phyloP scores from a whole-genome alignment of 1,140 invertebrate genomes.

The Drosophila rufa region DNA sequence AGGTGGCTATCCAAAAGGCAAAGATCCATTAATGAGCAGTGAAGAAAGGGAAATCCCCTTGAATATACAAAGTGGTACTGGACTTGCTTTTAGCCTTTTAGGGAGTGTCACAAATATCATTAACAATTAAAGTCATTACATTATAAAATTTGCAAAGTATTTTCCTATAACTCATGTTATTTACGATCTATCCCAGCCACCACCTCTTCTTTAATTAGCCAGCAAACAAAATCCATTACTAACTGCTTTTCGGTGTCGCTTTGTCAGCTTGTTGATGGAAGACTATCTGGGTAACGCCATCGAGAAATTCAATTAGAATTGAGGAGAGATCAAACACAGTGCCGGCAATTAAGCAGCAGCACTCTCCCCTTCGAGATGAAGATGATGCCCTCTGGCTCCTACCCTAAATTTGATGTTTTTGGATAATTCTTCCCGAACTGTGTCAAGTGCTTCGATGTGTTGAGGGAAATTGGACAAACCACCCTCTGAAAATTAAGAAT shows the following conservation, averaged over 20 bases:
- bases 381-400: slow-evolving; percentile 4
- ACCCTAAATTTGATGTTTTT: slow-evolving; percentile 3
- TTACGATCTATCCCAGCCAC: too few relatives aligned
- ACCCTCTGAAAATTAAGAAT: slow-evolving; percentile 2
- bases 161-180: too few relatives aligned
- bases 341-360: slow-evolving; percentile 41
- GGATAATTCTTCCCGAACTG: slow-evolving; percentile 7
- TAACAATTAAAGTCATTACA: background rate
- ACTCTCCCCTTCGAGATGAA: background rate
- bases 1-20: background rate
- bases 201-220: slow-evolving; percentile 1
- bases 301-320: slow-evolving; percentile 32
- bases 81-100: background rate
- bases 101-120: background rate
- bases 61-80: background rate
- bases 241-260: background rate
- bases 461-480: slow-evolving; percentile 44
- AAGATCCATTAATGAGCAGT: too few relatives aligned
- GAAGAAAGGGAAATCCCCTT: slow-evolving; percentile 3
- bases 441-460: slow-evolving; percentile 51
- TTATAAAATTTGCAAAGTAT: too few relatives aligned
- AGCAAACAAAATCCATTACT: background rate
- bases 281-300: background rate
- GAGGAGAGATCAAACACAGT: slow-evolving; percentile 33
- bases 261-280: background rate